Percentiles rank a stretch among this genome's conserved stretches.
These are phyloP conservation scores for Microplitis manilae DNA, from an alignment of 2,888 invertebrate species.

Conservation along the genomic window DNA sequence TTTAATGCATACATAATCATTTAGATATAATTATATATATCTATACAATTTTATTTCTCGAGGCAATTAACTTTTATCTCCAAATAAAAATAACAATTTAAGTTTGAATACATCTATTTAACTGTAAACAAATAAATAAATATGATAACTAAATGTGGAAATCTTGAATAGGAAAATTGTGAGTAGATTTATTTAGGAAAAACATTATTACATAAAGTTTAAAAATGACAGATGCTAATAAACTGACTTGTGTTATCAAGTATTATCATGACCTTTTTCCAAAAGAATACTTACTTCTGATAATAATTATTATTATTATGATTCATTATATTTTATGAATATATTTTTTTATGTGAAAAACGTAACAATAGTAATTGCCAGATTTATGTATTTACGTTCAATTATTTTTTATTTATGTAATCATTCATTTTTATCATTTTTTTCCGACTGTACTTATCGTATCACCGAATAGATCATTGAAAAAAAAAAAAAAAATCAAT, in stretches of 20 bases:
- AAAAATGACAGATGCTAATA: conserved; percentile 3
- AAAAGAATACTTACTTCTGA: background rate
- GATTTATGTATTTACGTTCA: background rate
- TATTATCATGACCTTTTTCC: conserved; percentile 52
- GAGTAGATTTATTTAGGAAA: background rate
- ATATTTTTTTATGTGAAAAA: background rate
- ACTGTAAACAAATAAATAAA: background rate
- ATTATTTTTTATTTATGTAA: background rate
- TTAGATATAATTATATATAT: too few species aligned
- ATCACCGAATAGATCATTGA: background rate
- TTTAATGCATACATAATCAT: too few species aligned
- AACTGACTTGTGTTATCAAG: conserved; percentile 49
- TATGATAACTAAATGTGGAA: background rate
- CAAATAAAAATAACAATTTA: too few species aligned
- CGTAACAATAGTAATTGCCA: background rate
- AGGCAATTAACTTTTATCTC: too few species aligned
- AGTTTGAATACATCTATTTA: too few species aligned
- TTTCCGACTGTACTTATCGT: background rate
- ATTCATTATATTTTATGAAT: background rate
- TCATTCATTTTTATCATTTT: background rate
- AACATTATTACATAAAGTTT: conserved; percentile 7
- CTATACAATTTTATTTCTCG: too few species aligned
- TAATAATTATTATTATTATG: background rate
- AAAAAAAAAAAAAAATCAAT: too few species aligned
- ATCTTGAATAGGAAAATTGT: background rate